phyloP scores from a whole-genome alignment of 92 coral and sea anemone species.

The Heliopora coerulea region DNA sequence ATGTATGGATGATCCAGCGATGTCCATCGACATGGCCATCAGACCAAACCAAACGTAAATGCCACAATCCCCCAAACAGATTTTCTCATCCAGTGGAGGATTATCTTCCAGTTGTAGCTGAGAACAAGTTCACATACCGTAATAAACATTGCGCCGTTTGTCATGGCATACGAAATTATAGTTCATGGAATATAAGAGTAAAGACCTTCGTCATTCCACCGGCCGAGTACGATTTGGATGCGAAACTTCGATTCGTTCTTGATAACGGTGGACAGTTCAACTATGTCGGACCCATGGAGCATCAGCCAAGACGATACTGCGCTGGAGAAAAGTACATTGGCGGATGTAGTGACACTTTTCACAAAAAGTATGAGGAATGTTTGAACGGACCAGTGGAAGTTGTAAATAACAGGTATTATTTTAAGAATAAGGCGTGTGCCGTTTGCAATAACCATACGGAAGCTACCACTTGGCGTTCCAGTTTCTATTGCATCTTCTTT shows the following conservation, averaged over 20 bases:
- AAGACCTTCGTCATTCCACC: not conserved
- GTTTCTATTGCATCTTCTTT: not conserved
- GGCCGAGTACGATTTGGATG: not conserved
- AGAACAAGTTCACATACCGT: not conserved
- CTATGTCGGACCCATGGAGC: not conserved
- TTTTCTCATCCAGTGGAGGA: constrained; percentile 21
- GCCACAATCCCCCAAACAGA: constrained; percentile 1
- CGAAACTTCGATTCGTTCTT: not conserved
- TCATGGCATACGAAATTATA: constrained; percentile 1
- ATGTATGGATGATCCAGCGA: constrained; percentile 11
- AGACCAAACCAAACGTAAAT: not conserved
- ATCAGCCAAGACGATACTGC: not conserved
- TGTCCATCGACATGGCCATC: constrained; percentile 1
- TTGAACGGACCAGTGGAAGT: constrained; percentile 13
- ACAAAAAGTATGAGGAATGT: not conserved
- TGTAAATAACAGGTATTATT: not conserved
- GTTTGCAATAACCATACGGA: not conserved
- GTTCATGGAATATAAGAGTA: not conserved
- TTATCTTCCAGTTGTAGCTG: constrained; percentile 6
- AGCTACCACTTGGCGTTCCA: not conserved
- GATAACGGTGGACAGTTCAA: not conserved
- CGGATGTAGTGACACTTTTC: not conserved
- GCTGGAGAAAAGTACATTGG: not conserved
- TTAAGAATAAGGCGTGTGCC: constrained; percentile 22
- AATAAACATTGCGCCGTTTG: constrained; percentile 23